Evolutionary conservation across 1,140 invertebrate species (phyloP).

Genomic region (Drosophila mayri): DNA sequence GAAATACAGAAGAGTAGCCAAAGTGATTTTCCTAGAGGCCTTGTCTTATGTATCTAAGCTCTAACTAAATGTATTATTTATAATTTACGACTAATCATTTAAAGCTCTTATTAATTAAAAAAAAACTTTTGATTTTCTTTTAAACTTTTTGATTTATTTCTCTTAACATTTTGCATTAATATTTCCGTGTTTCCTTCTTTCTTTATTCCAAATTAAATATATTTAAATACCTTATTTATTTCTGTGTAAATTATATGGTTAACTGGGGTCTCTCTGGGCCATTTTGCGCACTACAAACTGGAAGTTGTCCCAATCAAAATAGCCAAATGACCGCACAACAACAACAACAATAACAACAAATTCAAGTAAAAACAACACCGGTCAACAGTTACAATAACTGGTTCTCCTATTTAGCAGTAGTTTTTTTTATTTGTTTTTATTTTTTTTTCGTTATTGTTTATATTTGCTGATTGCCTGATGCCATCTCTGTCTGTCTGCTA

Average conservation of each 20-base stretch:
- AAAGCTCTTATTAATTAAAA: neutral
- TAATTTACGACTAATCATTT: neutral
- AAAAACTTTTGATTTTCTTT: too few species aligned
- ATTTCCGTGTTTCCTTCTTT: too few species aligned
- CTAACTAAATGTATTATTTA: neutral
- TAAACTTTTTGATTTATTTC: too few species aligned
- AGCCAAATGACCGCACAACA: slow-evolving; percentile 68
- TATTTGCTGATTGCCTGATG: slow-evolving; percentile 38
- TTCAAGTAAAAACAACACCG: slow-evolving; percentile 25
- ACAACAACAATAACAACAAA: slow-evolving; percentile 23
- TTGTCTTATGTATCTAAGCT: neutral
- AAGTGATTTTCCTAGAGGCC: neutral
- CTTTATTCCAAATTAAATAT: neutral
- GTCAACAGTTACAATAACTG: slow-evolving; percentile 75
- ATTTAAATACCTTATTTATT: slow-evolving; percentile 6
- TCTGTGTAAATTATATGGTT: slow-evolving; percentile 46
- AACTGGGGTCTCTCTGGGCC: slow-evolving; percentile 44
- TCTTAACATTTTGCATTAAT: neutral
- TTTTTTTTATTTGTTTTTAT: slow-evolving; percentile 38
- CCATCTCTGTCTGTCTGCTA: slow-evolving; percentile 27
- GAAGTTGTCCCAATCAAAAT: slow-evolving; percentile 76
- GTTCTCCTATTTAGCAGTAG: slow-evolving; percentile 65
- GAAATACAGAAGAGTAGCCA: neutral
- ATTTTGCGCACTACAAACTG: slow-evolving; percentile 66
- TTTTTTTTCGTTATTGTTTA: slow-evolving; percentile 52